These are phyloP conservation scores for Etheostoma spectabile DNA, from an alignment of 2,113 vertebrate genomes.

Conservation along the genomic window DNA sequence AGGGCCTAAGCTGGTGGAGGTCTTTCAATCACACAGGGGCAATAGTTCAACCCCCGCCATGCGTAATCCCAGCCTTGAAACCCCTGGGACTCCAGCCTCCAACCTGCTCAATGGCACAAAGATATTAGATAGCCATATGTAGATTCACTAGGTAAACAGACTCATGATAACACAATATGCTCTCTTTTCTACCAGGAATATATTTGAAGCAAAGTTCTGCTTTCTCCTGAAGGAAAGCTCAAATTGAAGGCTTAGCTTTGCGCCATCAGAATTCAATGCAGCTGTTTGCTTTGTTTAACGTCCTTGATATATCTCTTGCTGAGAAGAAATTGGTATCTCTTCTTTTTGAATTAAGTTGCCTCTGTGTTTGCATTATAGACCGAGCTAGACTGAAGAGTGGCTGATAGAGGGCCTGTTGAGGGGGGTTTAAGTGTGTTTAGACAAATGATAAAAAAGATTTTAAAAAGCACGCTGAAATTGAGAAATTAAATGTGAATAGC, in stretches of 20 bases:
- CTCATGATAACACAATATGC: constrained; percentile 78
- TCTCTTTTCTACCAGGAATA: constrained; percentile 77
- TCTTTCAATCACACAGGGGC: constrained; percentile 86
- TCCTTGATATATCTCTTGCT: constrained; percentile 79
- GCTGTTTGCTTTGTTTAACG: constrained; percentile 85
- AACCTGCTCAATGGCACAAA: constrained; percentile 81
- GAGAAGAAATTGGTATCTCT: constrained; percentile 81
- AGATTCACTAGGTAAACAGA: constrained; percentile 85
- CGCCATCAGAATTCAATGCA: constrained; percentile 75
- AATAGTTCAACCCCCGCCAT: constrained; percentile 85
- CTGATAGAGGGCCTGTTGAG: constrained; percentile 28
- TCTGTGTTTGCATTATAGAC: constrained; percentile 73
- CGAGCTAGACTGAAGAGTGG: constrained; percentile 39
- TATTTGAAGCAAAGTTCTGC: constrained; percentile 76
- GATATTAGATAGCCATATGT: constrained; percentile 88
- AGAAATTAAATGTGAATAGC: constrained; percentile 20
- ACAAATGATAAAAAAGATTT: constrained; percentile 35
- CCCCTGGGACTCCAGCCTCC: constrained; percentile 77
- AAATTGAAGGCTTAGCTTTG: constrained; percentile 82
- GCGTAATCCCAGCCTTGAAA: constrained; percentile 83
- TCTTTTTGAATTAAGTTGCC: constrained; percentile 75
- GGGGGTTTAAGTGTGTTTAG: constrained; percentile 45
- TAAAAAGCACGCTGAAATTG: constrained; percentile 26
- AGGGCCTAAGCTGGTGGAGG: constrained; percentile 81
- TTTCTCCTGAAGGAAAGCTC: constrained; percentile 66